Evolutionary conservation across 2,888 invertebrate species (phyloP).

Genomic region (Xestia sexstrigata): DNA sequence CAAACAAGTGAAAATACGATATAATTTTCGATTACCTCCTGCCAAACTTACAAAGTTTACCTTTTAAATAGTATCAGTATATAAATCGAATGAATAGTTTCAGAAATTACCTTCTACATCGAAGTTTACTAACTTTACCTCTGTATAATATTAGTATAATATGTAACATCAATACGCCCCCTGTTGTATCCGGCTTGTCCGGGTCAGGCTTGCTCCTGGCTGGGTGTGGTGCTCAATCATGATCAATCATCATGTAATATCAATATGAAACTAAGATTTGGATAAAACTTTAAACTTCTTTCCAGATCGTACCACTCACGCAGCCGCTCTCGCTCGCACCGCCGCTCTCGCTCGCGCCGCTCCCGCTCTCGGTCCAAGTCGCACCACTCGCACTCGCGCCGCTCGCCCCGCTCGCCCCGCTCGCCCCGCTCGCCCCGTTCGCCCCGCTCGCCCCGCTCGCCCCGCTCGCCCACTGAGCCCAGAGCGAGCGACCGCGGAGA

Average conservation of each 20-base stretch:
- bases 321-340: slow-evolving; percentile 81
- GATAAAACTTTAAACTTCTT: slow-evolving; percentile 1
- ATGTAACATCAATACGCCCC: background rate
- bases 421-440: slow-evolving; percentile 1
- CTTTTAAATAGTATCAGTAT: no score
- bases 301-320: slow-evolving; percentile 77
- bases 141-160: no score
- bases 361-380: slow-evolving; percentile 67
- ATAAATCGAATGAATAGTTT: no score
- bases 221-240: no score
- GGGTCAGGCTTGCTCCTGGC: no score
- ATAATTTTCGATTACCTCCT: no score
- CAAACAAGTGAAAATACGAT: background rate
- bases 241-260: no score
- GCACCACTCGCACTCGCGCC: slow-evolving; percentile 67
- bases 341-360: slow-evolving; percentile 73
- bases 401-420: slow-evolving; percentile 57
- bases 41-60: no score
- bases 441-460: slow-evolving; percentile 55
- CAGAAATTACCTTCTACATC: no score
- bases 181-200: no score
- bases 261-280: background rate
- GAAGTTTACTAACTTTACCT: no score
- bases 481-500: slow-evolving; percentile 60
- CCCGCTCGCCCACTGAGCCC: background rate